Conservation (phyloP, 2,797 vertebrate species). For the Enteromius treurensis region DNA sequence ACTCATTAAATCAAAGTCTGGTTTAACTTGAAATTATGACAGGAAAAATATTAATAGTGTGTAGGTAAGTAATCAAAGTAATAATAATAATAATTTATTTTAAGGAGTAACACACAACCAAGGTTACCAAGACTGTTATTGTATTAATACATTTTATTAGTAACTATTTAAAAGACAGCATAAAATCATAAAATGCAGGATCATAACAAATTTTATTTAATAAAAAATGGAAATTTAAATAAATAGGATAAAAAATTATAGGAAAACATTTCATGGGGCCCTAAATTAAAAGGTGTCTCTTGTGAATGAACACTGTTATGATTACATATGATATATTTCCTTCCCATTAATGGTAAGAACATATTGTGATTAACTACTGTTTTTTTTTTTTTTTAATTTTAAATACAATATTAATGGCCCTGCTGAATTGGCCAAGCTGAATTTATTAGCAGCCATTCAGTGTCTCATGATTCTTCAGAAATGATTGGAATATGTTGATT, state of each 20-base stretch:
- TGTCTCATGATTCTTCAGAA: neutral
- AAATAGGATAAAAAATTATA: no score
- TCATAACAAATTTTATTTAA: no score
- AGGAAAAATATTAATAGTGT: no score
- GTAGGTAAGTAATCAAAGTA: no score
- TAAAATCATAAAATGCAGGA: neutral
- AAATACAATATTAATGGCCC: neutral
- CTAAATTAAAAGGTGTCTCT: neutral
- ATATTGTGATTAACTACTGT: neutral
- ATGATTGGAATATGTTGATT: no score
- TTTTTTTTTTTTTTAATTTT: no score
- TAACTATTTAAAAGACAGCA: neutral
- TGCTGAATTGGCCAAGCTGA: neutral
- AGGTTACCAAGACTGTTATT: neutral
- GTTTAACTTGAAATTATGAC: no score
- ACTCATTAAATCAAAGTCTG: no score
- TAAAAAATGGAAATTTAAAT: no score
- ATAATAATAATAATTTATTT: no score
- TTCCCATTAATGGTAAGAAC: neutral
- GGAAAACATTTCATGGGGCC: neutral
- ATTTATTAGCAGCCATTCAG: neutral
- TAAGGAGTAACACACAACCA: no score
- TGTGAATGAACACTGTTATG: neutral
- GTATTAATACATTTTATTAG: neutral
- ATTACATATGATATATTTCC: neutral